phyloP scores from a whole-genome alignment of 2,797 vertebrate species.

The Melanotaenia parkinsoni region DNA sequence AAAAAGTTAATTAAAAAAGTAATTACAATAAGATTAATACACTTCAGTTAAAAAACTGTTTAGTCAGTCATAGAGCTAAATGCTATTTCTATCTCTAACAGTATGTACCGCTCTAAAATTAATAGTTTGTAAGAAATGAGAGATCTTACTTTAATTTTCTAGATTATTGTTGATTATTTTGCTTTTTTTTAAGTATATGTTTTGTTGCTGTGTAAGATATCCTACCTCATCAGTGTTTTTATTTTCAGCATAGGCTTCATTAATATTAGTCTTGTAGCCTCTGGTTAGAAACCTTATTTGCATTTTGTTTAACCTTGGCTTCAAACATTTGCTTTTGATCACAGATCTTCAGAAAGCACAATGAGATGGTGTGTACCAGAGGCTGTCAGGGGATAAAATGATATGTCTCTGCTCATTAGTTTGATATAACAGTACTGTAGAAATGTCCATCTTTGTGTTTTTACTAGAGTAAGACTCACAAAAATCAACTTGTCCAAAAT shows the following conservation, averaged over 20 bases:
- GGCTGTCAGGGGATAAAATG: too few species aligned
- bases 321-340: neutral
- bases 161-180: neutral
- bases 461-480: neutral
- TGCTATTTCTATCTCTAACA: neutral
- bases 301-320: neutral
- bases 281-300: neutral
- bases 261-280: neutral
- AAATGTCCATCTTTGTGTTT: neutral
- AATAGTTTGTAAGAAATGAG: neutral
- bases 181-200: neutral
- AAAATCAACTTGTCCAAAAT: neutral
- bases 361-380: too few species aligned
- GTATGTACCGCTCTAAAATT: neutral
- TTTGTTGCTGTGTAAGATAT: neutral
- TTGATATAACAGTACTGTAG: too few species aligned
- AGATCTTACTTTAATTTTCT: neutral
- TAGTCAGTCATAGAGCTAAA: neutral
- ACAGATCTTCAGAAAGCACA: neutral
- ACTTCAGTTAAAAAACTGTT: too few species aligned
- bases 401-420: too few species aligned
- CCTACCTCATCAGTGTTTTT: neutral
- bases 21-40: too few species aligned
- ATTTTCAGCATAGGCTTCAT: neutral
- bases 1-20: too few species aligned